A percentile compares a stretch with the other conserved stretches of the same genome.
These are phyloP conservation scores for Hecatera dysodea DNA, from an alignment of 2,888 invertebrate species.

Conservation along the genomic window DNA sequence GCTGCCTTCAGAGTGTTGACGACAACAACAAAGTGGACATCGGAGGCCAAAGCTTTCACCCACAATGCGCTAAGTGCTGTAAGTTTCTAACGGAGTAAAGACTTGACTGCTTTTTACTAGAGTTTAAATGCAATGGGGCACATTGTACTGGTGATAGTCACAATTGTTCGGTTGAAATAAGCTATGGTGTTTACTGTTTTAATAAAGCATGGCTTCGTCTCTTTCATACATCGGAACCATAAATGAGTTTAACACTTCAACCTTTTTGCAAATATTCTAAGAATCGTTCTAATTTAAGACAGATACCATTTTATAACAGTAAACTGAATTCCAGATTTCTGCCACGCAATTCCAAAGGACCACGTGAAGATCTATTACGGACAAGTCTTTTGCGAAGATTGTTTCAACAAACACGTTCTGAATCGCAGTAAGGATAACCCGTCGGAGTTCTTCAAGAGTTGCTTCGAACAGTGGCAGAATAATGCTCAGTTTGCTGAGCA, in stretches of 20 bases:
- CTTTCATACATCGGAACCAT: too few species aligned
- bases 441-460: slow-evolving; percentile 83
- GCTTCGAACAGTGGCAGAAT: slow-evolving; percentile 86
- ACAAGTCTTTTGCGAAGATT: slow-evolving; percentile 86
- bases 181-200: neutral
- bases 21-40: slow-evolving; percentile 78
- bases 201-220: neutral
- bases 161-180: neutral
- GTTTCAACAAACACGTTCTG: slow-evolving; percentile 82
- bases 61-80: slow-evolving; percentile 85
- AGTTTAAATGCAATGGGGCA: neutral
- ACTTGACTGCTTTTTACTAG: neutral
- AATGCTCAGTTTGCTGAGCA: slow-evolving; percentile 80
- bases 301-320: slow-evolving; percentile 31
- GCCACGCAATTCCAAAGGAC: slow-evolving; percentile 79
- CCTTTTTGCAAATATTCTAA: neutral
- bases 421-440: slow-evolving; percentile 81
- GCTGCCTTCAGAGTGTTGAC: slow-evolving; percentile 81
- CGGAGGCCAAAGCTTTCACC: slow-evolving; percentile 83
- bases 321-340: slow-evolving; percentile 76
- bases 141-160: too few species aligned
- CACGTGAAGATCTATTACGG: slow-evolving; percentile 86
- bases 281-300: neutral
- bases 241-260: neutral
- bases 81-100: slow-evolving; percentile 65